Conservation (phyloP, 2,888 invertebrate species). For the Acleris laterana region DNA sequence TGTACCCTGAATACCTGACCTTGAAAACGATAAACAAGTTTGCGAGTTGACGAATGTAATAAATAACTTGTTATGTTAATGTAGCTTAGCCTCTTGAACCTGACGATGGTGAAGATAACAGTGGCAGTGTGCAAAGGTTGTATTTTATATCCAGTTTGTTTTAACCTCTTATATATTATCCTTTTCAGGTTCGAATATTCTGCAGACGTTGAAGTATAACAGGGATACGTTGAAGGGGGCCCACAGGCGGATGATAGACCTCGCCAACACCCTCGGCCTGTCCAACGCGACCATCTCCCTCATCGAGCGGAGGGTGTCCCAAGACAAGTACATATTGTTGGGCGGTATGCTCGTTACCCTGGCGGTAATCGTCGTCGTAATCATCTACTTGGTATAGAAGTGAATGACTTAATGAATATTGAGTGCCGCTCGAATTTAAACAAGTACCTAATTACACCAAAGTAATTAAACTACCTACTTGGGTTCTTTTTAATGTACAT, state of each 20-base stretch:
- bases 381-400: slow-evolving; percentile 85
- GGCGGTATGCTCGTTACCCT: slow-evolving; percentile 94
- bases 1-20: slow-evolving; percentile 3
- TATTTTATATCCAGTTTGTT: background rate
- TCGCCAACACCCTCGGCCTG: slow-evolving; percentile 95
- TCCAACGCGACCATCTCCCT: slow-evolving; percentile 97
- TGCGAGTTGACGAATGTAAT: slow-evolving; percentile 8
- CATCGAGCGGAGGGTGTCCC: slow-evolving; percentile 93
- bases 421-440: background rate
- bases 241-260: slow-evolving; percentile 92
- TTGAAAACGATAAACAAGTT: slow-evolving; percentile 29
- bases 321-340: slow-evolving; percentile 95
- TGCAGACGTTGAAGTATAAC: slow-evolving; percentile 93
- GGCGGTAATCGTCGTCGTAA: slow-evolving; percentile 90
- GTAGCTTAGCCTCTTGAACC: slow-evolving; percentile 19
- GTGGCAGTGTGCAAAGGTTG: background rate
- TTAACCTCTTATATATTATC: slow-evolving; percentile 12
- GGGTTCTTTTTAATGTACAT: background rate
- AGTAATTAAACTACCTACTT: background rate
- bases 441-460: background rate
- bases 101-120: slow-evolving; percentile 1
- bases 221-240: slow-evolving; percentile 93
- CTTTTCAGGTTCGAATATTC: slow-evolving; percentile 86
- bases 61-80: slow-evolving; percentile 29
- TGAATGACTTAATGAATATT: slow-evolving; percentile 10